Conservation (phyloP, 2,888 invertebrate species). For the Noctua pronuba region DNA sequence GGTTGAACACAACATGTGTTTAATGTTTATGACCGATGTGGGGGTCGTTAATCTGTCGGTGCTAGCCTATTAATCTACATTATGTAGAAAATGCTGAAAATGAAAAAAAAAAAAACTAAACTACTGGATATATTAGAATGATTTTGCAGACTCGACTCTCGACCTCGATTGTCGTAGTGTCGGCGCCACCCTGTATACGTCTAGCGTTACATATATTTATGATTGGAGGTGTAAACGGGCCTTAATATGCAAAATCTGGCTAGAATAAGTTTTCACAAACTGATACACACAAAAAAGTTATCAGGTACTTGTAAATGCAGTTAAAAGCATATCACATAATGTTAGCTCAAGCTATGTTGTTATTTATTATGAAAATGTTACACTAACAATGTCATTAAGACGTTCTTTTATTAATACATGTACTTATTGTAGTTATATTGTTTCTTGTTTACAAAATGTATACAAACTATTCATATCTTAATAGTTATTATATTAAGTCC, state of each 20-base stretch:
- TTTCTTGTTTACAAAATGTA: constrained; percentile 27
- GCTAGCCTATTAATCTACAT: too few species aligned
- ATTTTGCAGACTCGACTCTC: background rate
- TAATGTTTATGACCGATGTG: too few species aligned
- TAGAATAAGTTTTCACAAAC: background rate
- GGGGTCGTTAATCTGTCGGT: too few species aligned
- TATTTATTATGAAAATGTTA: constrained; percentile 15
- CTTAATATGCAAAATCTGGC: background rate
- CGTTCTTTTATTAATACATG: constrained; percentile 3
- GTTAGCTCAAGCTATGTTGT: background rate
- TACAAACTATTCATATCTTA: constrained; percentile 25
- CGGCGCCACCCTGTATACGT: background rate
- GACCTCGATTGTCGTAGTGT: too few species aligned
- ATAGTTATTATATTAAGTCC: constrained; percentile 13
- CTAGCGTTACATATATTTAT: background rate
- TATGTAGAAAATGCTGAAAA: too few species aligned
- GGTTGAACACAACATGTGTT: too few species aligned
- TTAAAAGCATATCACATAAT: background rate
- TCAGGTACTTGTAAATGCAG: constrained; percentile 47
- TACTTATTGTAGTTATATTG: background rate
- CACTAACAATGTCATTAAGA: background rate
- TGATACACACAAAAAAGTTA: constrained; percentile 1
- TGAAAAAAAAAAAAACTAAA: too few species aligned
- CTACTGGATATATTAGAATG: background rate
- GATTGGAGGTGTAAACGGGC: background rate